A percentile compares a stretch with the other conserved stretches of the same genome.
Conservation (phyloP, 2,113 vertebrate species). For the Callithrix jacchus region DNA sequence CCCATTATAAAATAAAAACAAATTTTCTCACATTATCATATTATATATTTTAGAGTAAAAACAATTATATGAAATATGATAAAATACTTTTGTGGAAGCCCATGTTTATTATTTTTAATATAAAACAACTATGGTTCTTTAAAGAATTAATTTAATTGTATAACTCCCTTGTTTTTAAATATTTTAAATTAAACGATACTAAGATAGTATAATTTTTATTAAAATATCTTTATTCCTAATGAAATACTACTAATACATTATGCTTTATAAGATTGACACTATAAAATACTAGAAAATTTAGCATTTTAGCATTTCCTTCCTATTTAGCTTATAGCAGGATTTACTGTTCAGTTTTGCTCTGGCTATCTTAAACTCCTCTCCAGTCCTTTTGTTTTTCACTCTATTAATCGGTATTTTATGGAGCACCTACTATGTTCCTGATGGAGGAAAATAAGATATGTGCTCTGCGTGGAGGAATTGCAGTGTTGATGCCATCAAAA, state of each 20-base stretch:
- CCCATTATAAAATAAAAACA: neutral
- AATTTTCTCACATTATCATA: neutral
- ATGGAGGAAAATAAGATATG: neutral
- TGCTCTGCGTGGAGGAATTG: neutral
- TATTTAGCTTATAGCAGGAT: neutral
- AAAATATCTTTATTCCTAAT: neutral
- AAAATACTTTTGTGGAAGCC: neutral
- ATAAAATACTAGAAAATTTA: neutral
- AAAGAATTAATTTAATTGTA: neutral
- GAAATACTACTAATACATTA: neutral
- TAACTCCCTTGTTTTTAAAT: neutral
- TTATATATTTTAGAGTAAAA: neutral
- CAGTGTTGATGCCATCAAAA: neutral
- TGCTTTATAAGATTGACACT: neutral
- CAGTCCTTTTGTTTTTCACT: neutral
- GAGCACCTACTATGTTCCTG: neutral
- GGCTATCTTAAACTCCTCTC: neutral
- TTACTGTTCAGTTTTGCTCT: neutral
- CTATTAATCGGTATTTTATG: neutral
- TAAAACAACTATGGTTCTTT: neutral
- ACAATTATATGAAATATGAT: neutral
- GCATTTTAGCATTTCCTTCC: neutral
- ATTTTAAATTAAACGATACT: neutral
- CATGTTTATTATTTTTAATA: neutral
- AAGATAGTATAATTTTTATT: neutral